Conservation (phyloP, 2,113 vertebrate species). For the Zosterops lateralis region DNA sequence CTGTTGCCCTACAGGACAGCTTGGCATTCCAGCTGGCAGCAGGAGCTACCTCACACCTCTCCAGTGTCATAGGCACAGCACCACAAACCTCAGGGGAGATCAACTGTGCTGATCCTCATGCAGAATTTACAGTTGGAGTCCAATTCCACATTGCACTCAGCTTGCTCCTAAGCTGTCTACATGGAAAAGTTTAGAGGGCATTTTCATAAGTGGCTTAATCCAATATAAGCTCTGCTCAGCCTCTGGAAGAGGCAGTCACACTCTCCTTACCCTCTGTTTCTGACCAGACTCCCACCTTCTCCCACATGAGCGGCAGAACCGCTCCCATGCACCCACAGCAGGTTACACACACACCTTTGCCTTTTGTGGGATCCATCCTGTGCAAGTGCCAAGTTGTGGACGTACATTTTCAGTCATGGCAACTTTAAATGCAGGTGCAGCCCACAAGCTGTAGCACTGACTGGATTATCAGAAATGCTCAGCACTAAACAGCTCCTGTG, state of each 20-base stretch:
- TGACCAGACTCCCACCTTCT: not conserved
- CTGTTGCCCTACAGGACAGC: not conserved
- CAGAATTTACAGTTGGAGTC: not conserved
- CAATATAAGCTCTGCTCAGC: not conserved
- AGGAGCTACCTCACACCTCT: not conserved
- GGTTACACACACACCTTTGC: not conserved
- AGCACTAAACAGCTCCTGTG: not conserved
- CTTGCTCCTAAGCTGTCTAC: not conserved
- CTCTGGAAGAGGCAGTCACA: not conserved
- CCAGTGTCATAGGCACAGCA: not conserved
- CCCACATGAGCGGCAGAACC: not conserved
- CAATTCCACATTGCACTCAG: not conserved
- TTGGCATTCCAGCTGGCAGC: not conserved
- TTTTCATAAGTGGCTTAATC: not conserved
- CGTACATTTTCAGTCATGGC: not conserved
- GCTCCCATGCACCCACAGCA: accelerated
- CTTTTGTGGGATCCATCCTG: not conserved
- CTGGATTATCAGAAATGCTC: not conserved
- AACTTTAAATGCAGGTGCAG: not conserved
- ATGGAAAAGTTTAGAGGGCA: not conserved
- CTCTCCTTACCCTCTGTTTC: not conserved
- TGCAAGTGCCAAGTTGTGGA: not conserved
- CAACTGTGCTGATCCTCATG: not conserved
- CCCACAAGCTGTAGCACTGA: not conserved
- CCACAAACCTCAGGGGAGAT: not conserved